Percentiles rank a stretch among this genome's conserved stretches.
These are phyloP conservation scores for Idaea biselata DNA, from an alignment of 2,888 invertebrate species.

Conservation along the genomic window DNA sequence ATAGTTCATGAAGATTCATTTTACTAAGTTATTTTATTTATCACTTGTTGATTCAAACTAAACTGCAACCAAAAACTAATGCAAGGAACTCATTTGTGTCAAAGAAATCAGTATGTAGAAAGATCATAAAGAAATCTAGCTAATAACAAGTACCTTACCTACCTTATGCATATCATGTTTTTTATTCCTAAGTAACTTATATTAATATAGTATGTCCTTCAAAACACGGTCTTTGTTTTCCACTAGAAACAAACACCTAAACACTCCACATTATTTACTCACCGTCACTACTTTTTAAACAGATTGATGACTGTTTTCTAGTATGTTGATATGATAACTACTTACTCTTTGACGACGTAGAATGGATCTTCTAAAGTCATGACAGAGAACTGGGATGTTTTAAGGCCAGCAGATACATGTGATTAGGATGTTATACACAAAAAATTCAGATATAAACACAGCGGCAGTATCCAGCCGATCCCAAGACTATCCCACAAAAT, in stretches of 20 bases:
- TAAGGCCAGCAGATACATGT: slow-evolving; percentile 57
- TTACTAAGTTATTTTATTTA: not conserved
- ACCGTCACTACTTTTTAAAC: not conserved
- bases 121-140: not conserved
- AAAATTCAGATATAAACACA: slow-evolving; percentile 36
- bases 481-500: slow-evolving; percentile 73
- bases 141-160: not conserved
- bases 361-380: slow-evolving; percentile 99
- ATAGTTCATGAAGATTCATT: not conserved
- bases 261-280: not conserved
- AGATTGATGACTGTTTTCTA: not conserved
- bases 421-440: slow-evolving; percentile 37
- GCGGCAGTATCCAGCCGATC: slow-evolving; percentile 46
- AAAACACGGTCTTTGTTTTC: not conserved
- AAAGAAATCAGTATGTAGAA: not conserved
- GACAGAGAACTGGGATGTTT: slow-evolving; percentile 76
- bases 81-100: not conserved
- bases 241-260: not conserved
- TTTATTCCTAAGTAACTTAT: not conserved
- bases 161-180: not conserved
- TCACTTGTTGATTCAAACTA: not conserved
- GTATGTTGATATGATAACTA: slow-evolving; percentile 33
- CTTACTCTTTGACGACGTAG: slow-evolving; percentile 99
- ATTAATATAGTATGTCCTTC: not conserved
- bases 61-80: not conserved